These are phyloP conservation scores for Nestor notabilis DNA, from an alignment of 2,113 vertebrate species.

Conservation along the genomic window DNA sequence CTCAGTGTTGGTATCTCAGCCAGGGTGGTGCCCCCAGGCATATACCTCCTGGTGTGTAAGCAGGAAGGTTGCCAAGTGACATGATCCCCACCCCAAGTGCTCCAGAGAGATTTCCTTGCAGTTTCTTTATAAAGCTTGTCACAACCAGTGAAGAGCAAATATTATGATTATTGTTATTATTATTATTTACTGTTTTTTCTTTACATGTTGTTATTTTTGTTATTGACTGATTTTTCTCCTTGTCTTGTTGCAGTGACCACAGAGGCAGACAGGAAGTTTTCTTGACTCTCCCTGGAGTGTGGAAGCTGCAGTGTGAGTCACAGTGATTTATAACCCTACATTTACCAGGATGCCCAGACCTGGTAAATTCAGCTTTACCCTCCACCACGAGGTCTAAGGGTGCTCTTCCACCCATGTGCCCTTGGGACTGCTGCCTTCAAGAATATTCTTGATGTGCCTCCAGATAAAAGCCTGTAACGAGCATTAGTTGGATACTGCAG, in stretches of 20 bases:
- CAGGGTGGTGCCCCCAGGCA: not conserved
- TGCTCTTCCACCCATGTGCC: not conserved
- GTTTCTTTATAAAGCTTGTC: not conserved
- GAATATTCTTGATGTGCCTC: constrained; percentile 9
- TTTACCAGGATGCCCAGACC: not conserved
- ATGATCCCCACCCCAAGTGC: fast-evolving
- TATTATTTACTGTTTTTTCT: not conserved
- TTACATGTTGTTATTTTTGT: not conserved
- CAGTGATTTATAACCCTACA: fast-evolving
- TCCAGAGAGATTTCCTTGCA: not conserved
- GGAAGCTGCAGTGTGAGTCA: not conserved
- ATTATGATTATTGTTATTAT: not conserved
- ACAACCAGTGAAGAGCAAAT: not conserved
- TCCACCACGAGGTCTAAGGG: not conserved
- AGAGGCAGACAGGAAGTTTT: not conserved
- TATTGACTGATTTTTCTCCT: not conserved
- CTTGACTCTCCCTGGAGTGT: fast-evolving
- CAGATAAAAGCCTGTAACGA: not conserved
- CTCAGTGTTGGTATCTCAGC: not conserved
- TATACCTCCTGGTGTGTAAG: fast-evolving
- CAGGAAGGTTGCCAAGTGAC: not conserved
- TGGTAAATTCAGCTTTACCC: not conserved
- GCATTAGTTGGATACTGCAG: not conserved
- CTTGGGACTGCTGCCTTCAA: not conserved
- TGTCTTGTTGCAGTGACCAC: not conserved